Conservation (phyloP, 2,113 vertebrate species). For the Rallus limicola region DNA sequence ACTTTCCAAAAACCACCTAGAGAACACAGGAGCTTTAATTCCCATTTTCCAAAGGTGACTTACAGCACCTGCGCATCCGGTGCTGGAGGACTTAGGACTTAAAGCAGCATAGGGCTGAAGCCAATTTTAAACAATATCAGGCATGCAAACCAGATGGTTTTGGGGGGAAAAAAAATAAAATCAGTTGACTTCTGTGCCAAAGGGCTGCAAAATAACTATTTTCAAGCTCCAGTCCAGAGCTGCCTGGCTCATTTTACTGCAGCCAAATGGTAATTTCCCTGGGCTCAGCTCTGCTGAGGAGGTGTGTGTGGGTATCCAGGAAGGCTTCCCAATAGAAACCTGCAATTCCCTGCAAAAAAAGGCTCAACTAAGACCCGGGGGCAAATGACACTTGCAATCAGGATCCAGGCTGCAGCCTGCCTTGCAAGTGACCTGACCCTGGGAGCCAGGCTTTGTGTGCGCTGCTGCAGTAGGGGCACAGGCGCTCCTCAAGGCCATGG, state of each 20-base stretch:
- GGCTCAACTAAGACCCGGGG: not conserved
- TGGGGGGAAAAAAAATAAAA: not conserved
- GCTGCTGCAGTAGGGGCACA: rapidly evolving
- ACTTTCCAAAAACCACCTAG: not conserved
- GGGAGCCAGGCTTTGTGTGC: not conserved
- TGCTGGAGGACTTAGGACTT: not conserved
- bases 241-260: not conserved
- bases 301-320: not conserved
- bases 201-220: not conserved
- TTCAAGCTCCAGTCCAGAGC: not conserved
- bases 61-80: not conserved
- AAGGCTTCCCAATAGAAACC: not conserved
- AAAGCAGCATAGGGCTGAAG: not conserved
- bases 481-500: rapidly evolving
- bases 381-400: rapidly evolving
- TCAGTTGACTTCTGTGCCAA: not conserved
- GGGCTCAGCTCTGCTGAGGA: not conserved
- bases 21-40: not conserved
- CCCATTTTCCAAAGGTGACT: not conserved
- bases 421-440: not conserved
- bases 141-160: not conserved
- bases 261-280: not conserved
- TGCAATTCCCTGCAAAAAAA: not conserved
- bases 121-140: not conserved
- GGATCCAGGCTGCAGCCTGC: not conserved